Percentiles rank a stretch among this genome's conserved stretches.
These are phyloP conservation scores for Liodrosophila aerea DNA, from an alignment of 2,888 invertebrate species.

Conservation along the genomic window DNA sequence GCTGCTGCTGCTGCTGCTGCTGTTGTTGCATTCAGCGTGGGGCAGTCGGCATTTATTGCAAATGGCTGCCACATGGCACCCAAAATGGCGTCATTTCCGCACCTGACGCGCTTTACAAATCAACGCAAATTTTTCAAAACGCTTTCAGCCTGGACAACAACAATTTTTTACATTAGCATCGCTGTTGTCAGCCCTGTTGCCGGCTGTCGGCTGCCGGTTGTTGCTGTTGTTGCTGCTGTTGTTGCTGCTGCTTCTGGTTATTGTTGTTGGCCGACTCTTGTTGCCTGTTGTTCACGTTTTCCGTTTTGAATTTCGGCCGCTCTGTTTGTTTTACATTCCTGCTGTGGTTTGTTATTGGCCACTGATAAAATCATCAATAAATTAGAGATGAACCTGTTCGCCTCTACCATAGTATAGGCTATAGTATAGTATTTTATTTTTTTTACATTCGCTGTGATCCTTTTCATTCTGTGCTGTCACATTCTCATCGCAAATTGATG, in stretches of 20 bases:
- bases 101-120: slow-evolving; percentile 59
- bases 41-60: slow-evolving; percentile 54
- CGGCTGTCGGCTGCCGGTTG: background rate
- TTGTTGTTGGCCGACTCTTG: slow-evolving; percentile 3
- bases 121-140: slow-evolving; percentile 49
- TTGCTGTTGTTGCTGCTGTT: slow-evolving; percentile 12
- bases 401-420: background rate
- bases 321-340: slow-evolving; percentile 33
- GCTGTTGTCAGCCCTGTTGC: background rate
- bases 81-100: slow-evolving; percentile 56
- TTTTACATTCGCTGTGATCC: background rate
- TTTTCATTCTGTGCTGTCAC: slow-evolving; percentile 20
- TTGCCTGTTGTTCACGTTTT: slow-evolving; percentile 6
- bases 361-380: slow-evolving; percentile 62
- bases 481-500: background rate
- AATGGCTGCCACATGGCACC: slow-evolving; percentile 33
- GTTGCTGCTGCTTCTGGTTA: slow-evolving; percentile 7
- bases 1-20: slow-evolving; percentile 16
- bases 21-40: slow-evolving; percentile 2
- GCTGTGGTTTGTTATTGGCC: slow-evolving; percentile 56
- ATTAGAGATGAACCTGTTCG: slow-evolving; percentile 55
- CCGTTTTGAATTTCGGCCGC: slow-evolving; percentile 38
- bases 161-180: slow-evolving; percentile 17
- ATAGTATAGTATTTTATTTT: background rate
- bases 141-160: background rate